Evolutionary conservation across 1,140 invertebrate species (phyloP), one percentile per base, ranked within the genome.

Genomic region (Diachasmimorpha longicaudata): DNA sequence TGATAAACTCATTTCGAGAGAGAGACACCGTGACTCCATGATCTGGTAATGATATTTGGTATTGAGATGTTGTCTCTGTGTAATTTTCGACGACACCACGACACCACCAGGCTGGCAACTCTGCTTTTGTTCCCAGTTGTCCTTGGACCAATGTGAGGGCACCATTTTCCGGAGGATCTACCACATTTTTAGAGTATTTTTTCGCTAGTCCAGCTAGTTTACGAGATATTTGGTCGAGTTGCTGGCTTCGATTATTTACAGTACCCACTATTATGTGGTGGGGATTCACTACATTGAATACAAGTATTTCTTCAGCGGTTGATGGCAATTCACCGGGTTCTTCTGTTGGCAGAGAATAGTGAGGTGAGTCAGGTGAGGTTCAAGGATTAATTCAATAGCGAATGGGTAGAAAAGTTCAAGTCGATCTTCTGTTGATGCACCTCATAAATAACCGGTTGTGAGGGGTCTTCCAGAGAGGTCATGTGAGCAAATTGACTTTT

Each of bases 271-370:
- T 31, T n/a, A 84, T 81, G 11, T 67, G 72, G 19, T 81, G 84
- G 9, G 86, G 86, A 80, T 80, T 84, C 37, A 82, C 23, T 36
- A 84, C 42, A 63, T 82, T 85, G 39, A 82, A 83, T 8, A 86
- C 71, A 78, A 79, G 80, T n/a, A 87, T 58, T 37, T 79, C 72
- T 3, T 81, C 55, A 21, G 83, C 79, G 37, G 72, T 78, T 19
- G 69, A 16, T 36, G 85, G 82, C 13, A 81, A 46, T 31, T 72
- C 42, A 11, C 13, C 52, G 16, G 10, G 23, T 9, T 52, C 1
- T 23, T 72, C 48, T 48, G 23, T 55, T 10, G 13, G 23, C 19
- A 48, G 6, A 48, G 10, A 48, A 14, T 14, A 48, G n/a, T n/a
- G n/a, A n/a, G n/a, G n/a, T n/a, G n/a, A n/a, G n/a, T n/a, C n/a